Conservation (phyloP, 1,140 invertebrate genomes). For the Zaprionus lachaisei region DNA sequence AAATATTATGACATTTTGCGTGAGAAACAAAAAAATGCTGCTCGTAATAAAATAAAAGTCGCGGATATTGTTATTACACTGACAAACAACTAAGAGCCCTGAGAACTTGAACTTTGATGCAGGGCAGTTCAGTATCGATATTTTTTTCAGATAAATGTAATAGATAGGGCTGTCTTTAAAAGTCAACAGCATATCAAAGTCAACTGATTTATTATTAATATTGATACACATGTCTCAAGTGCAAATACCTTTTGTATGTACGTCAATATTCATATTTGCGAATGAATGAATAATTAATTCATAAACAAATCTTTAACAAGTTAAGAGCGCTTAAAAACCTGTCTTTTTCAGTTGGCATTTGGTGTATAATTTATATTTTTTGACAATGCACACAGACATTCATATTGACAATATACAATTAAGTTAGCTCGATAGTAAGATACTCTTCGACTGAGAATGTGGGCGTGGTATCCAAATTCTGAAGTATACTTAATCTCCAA, state of each 20-base stretch:
- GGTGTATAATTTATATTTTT: slow-evolving; percentile 1
- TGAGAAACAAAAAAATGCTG: slow-evolving; percentile 8
- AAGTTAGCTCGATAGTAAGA: not conserved
- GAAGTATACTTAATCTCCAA: not conserved
- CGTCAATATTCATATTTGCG: not conserved
- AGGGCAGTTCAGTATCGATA: not conserved
- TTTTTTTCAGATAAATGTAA: not conserved
- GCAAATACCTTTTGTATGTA: not conserved
- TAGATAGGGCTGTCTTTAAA: not conserved
- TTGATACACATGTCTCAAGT: slow-evolving; percentile 1
- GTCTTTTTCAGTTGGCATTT: not conserved
- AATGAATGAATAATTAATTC: not conserved
- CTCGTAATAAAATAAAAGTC: slow-evolving; percentile 13
- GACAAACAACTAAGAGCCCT: not conserved
- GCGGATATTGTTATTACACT: not conserved
- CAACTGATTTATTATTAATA: slow-evolving; percentile 2
- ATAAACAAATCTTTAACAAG: not conserved
- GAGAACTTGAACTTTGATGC: not conserved
- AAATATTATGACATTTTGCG: slow-evolving; percentile 52
- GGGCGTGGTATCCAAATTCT: not conserved
- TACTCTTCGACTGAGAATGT: not conserved
- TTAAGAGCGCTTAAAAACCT: slow-evolving; percentile 1
- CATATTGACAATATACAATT: not conserved
- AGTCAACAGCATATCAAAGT: not conserved
- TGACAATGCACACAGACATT: not conserved